Evolutionary conservation across 2,888 invertebrate species (phyloP).

Genomic region (Anoplius nigerrimus): DNA sequence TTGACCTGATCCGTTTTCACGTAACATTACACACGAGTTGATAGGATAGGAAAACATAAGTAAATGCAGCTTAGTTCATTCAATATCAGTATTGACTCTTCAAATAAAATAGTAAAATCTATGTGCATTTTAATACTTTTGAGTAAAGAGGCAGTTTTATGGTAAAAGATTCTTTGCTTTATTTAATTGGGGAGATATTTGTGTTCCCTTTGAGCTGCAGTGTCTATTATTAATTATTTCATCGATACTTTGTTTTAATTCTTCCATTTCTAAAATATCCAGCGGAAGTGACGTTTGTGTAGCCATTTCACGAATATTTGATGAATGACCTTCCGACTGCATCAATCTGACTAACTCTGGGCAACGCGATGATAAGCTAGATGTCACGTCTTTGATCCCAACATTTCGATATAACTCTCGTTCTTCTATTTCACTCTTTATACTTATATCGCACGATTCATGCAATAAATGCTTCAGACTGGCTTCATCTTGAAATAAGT

Average conservation of each 20-base stretch:
- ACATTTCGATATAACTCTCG: conserved; percentile 61
- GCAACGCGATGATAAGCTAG: conserved; percentile 66
- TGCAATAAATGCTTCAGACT: conserved; percentile 66
- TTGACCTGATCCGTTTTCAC: no score
- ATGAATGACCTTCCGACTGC: conserved; percentile 58
- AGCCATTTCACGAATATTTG: conserved; percentile 68
- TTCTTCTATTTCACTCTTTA: conserved; percentile 56
- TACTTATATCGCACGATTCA: conserved; percentile 58
- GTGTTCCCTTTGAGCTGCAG: conserved; percentile 69
- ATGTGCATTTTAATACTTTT: conserved; percentile 5
- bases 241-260: conserved; percentile 71
- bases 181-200: conserved; percentile 68
- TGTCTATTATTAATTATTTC: conserved; percentile 71
- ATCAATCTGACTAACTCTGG: conserved; percentile 64
- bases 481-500: conserved; percentile 65
- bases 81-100: no score
- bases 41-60: no score
- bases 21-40: no score
- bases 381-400: conserved; percentile 64
- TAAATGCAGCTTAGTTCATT: no score
- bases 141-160: conserved; percentile 24
- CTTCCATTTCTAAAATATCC: conserved; percentile 72
- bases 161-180: conserved; percentile 58
- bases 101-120: no score
- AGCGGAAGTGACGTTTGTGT: conserved; percentile 72